A percentile compares a stretch with the other conserved stretches of the same genome.
Conservation (phyloP, 2,113 vertebrate genomes). For the Chamaea fasciata region DNA sequence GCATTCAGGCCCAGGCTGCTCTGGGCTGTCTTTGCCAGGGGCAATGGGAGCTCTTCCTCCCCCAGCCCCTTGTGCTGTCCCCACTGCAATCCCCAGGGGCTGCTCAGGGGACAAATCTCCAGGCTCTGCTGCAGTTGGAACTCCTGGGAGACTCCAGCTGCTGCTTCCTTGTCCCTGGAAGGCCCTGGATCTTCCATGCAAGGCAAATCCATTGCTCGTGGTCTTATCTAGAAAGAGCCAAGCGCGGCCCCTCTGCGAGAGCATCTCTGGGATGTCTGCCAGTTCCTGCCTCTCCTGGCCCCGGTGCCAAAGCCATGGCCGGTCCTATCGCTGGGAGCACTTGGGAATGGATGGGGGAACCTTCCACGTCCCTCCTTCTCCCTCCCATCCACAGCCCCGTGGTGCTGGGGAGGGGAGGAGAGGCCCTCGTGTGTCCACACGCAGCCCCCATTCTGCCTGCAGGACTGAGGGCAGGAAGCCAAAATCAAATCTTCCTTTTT, state of each 20-base stretch:
- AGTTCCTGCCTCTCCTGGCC: not conserved
- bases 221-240: not conserved
- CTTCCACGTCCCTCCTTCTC: not conserved
- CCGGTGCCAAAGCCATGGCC: not conserved
- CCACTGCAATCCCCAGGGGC: accelerated
- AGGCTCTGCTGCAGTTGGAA: not conserved
- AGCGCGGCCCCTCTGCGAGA: accelerated
- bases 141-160: not conserved
- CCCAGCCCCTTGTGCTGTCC: accelerated
- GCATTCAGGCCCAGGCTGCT: too few relatives aligned
- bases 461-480: constrained; percentile 65
- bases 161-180: not conserved
- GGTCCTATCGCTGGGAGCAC: accelerated
- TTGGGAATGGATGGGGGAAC: not conserved
- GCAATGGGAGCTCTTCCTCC: not conserved
- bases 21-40: not conserved
- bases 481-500: constrained; percentile 69
- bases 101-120: not conserved
- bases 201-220: not conserved
- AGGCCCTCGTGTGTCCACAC: not conserved
- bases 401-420: not conserved
- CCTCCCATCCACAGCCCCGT: not conserved
- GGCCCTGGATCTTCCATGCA: not conserved
- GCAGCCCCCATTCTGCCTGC: not conserved
- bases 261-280: not conserved